Evolutionary conservation across 37 sponge, comb jelly and placozoan genomes (phyloP).

Genomic region (Axinella damicornis): DNA sequence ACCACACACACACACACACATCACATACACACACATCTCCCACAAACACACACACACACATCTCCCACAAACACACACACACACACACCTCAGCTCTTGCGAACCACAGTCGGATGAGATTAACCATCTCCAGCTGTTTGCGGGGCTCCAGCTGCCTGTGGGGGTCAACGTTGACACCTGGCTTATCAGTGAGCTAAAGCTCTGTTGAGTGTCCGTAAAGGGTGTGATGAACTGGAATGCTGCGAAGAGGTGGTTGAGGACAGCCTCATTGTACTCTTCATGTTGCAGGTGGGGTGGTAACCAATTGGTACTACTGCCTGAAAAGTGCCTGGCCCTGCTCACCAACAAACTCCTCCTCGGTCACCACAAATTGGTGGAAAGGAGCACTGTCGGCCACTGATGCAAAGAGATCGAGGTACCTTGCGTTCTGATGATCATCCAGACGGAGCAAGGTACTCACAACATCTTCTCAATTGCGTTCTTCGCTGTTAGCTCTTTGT

Average conservation of each 20-base stretch:
- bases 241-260: constrained; percentile 86
- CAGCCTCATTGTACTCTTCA: constrained; percentile 90
- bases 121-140: constrained; percentile 59
- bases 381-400: constrained; percentile 63
- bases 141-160: constrained; percentile 29
- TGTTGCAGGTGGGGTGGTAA: constrained; percentile 87
- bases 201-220: constrained; percentile 65
- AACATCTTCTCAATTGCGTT: constrained; percentile 52
- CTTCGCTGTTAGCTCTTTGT: constrained; percentile 54
- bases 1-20: no score
- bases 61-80: no score
- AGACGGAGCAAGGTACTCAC: no score
- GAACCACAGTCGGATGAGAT: constrained; percentile 90
- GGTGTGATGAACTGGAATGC: constrained; percentile 82
- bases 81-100: constrained; percentile 75
- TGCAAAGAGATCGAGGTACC: no score
- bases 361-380: constrained; percentile 67
- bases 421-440: no score
- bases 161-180: constrained; percentile 47
- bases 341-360: constrained; percentile 72
- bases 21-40: no score
- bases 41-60: no score
- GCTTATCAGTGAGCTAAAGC: constrained; percentile 63
- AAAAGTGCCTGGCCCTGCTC: constrained; percentile 53
- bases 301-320: constrained; percentile 70